Base-by-base conservation (phyloP, 2,888 invertebrate species). In the Proisotoma minuta region DNA sequence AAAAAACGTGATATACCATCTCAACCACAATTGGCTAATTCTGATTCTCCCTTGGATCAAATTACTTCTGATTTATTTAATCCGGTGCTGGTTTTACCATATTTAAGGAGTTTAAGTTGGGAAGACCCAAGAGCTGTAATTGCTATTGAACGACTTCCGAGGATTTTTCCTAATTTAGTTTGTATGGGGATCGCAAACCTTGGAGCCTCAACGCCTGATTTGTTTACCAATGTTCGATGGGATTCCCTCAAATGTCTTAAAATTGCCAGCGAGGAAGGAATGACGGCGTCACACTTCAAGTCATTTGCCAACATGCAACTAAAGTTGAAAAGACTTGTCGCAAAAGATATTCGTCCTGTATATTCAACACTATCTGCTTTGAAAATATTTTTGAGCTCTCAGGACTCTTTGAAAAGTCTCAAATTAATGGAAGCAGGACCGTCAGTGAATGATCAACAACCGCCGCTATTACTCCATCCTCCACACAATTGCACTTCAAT, bases 131-230 rank as follows among this genome's bases (percentile, higher is more conserved):
- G 47, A 12, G 51, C 57, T 15, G 62, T 62, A 0, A 51, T 52
- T 20, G 23, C 28, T 10, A 24, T 63, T 2, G 63, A 63, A 51
- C 39, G 63, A 24, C 54, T 63, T 10, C 48, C 59, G 8, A 29
- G n/a, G 20, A 56, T 57, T 50, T 63, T 34, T 48, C 63, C 63
- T 12, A n/a, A 27, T 24, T 20, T 63, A n/a, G 59, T 56, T 8
- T 59, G 48, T 8, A 20, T 63, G 48, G 53, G 59, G 23, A 39
- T 63, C 20, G n/a, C 49, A 4, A 56, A 53, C 20, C 49, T 49
- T 27, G 29, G 43, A 2, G 54, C 52, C 15, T 59, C 54, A 1
- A 43, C 54, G 18, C 51, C 59, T 4, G 23, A 39, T 5, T 18
- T 22, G 1, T 15, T 62, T 2, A 26, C 23, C 8, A 52, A 52